Evolutionary conservation across 2,888 invertebrate genomes (phyloP).

Genomic region (Neuroscelio doddi): DNA sequence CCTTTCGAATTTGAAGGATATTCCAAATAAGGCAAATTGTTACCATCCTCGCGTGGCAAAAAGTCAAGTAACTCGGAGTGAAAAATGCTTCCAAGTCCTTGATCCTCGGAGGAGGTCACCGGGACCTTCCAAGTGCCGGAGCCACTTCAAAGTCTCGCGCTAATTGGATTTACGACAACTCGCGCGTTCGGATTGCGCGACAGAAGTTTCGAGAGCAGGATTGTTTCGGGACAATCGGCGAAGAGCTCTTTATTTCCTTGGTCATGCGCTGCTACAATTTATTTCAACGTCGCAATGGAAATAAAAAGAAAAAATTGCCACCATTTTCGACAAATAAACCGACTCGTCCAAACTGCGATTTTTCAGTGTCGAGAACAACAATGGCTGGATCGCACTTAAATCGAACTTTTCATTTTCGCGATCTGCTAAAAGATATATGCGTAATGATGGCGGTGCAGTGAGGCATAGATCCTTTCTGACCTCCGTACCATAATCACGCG

Average conservation of each 20-base stretch:
- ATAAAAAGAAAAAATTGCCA: conserved; percentile 10
- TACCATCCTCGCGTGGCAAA: no score
- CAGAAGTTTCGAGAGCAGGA: conserved; percentile 35
- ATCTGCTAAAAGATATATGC: conserved; percentile 53
- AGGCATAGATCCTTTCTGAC: conserved; percentile 69
- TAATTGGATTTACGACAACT: conserved; percentile 67
- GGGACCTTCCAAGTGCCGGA: conserved; percentile 31
- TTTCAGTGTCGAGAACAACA: neutral
- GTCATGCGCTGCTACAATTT: conserved; percentile 4
- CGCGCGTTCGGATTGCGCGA: conserved; percentile 35
- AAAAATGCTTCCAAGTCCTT: conserved; percentile 47
- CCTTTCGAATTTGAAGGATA: conserved; percentile 69
- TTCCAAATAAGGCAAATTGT: no score
- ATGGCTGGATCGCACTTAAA: conserved; percentile 25
- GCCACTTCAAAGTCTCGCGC: conserved; percentile 61
- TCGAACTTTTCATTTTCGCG: conserved; percentile 54
- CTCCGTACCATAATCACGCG: conserved; percentile 70
- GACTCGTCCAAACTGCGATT: neutral
- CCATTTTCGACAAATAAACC: neutral
- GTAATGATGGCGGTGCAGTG: conserved; percentile 69
- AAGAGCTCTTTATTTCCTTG: conserved; percentile 12
- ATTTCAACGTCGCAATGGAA: neutral
- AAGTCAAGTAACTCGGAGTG: conserved; percentile 27
- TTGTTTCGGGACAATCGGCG: conserved; percentile 5
- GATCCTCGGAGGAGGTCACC: conserved; percentile 37